Conservation (phyloP, 2,888 invertebrate species). For the Matsumyia berberina region DNA sequence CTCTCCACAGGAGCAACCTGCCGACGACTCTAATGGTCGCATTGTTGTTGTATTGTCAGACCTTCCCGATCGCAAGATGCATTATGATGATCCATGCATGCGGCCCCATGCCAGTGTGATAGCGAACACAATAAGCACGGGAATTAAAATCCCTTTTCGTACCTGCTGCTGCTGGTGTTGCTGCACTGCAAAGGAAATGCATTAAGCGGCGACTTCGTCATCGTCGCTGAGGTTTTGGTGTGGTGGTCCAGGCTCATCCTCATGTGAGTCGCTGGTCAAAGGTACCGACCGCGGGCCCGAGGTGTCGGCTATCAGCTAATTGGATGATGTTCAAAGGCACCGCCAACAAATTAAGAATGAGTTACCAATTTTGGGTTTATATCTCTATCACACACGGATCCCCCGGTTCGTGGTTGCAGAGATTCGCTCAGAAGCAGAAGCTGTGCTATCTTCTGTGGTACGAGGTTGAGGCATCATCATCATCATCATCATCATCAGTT, state of each 20-base stretch:
- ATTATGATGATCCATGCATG: slow-evolving; percentile 69
- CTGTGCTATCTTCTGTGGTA: slow-evolving; percentile 46
- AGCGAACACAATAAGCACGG: slow-evolving; percentile 60
- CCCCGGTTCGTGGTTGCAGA: slow-evolving; percentile 34
- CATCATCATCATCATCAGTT: slow-evolving; percentile 62
- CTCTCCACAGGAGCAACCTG: slow-evolving; percentile 60
- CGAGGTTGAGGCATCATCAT: slow-evolving; percentile 12
- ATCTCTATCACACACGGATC: slow-evolving; percentile 81
- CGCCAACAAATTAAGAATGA: slow-evolving; percentile 84
- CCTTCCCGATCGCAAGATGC: slow-evolving; percentile 57
- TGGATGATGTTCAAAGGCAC: slow-evolving; percentile 84
- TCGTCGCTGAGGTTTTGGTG: slow-evolving; percentile 47
- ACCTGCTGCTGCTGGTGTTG: slow-evolving; percentile 65
- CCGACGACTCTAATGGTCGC: slow-evolving; percentile 70
- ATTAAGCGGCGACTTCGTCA: slow-evolving; percentile 48
- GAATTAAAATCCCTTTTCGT: slow-evolving; percentile 72
- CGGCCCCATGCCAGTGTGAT: slow-evolving; percentile 51
- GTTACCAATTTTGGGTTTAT: slow-evolving; percentile 83
- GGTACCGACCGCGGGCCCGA: slow-evolving; percentile 79
- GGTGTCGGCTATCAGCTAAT: slow-evolving; percentile 85
- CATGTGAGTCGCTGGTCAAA: slow-evolving; percentile 66
- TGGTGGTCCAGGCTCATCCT: slow-evolving; percentile 67
- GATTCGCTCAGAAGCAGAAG: slow-evolving; percentile 58
- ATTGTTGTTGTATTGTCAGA: slow-evolving; percentile 50
- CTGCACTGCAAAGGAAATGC: slow-evolving; percentile 49